These are phyloP conservation scores for Muscina levida DNA, from an alignment of 2,888 invertebrate species.

Conservation along the genomic window DNA sequence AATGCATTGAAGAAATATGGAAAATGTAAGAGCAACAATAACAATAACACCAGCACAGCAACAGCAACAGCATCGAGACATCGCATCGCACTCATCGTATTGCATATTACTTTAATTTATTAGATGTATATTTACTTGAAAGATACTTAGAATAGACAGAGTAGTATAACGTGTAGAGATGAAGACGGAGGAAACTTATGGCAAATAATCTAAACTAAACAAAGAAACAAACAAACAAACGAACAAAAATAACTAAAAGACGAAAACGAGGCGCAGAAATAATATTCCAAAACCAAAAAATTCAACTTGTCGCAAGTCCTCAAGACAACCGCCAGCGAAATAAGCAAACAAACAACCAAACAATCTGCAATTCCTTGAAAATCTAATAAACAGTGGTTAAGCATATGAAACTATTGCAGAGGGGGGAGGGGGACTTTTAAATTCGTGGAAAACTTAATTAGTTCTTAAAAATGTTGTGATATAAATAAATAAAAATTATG, in stretches of 20 bases:
- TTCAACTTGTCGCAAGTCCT: not conserved
- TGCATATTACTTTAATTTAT: slow-evolving; percentile 75
- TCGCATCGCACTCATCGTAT: slow-evolving; percentile 55
- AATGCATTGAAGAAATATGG: slow-evolving; percentile 50
- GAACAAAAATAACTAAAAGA: no score
- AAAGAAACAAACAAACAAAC: slow-evolving; percentile 12
- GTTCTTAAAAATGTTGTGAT: no score
- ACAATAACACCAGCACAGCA: slow-evolving; percentile 28
- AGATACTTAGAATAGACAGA: slow-evolving; percentile 71
- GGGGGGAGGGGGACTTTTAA: no score
- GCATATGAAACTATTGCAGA: no score
- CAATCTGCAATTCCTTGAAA: no score
- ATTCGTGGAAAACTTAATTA: no score
- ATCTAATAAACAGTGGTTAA: no score
- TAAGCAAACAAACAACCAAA: not conserved
- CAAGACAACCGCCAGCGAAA: not conserved
- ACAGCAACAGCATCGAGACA: slow-evolving; percentile 22
- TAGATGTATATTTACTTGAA: slow-evolving; percentile 72
- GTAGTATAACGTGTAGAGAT: not conserved
- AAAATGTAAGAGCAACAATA: not conserved
- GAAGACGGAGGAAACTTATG: slow-evolving; percentile 55
- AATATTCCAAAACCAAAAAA: slow-evolving; percentile 3
- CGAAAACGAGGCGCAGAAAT: slow-evolving; percentile 1
- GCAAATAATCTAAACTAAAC: slow-evolving; percentile 52
- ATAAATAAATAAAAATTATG: no score